Evolutionary conservation across 64 coral and sea anemone species (phyloP).

Genomic region (Montipora capricornis): DNA sequence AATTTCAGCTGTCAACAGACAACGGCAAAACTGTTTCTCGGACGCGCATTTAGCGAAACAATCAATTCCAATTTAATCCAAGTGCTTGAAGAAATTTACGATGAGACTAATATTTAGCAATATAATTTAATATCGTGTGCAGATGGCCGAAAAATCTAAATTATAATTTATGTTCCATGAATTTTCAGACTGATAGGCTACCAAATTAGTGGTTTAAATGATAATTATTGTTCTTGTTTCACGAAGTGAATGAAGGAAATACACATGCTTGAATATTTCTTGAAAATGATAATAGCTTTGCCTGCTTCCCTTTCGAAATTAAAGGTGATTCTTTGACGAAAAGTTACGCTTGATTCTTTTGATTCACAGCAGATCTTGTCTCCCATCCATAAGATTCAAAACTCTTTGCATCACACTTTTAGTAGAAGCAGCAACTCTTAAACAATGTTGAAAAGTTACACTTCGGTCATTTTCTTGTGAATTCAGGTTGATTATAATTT

Average conservation of each 20-base stretch:
- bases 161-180: not conserved
- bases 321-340: not conserved
- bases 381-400: not conserved
- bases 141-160: not conserved
- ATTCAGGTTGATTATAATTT: constrained; percentile 18
- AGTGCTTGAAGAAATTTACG: not conserved
- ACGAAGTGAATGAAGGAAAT: not conserved
- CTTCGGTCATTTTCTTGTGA: constrained; percentile 20
- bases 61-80: not conserved
- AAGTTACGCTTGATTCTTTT: not conserved
- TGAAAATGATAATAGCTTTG: not conserved
- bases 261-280: not conserved
- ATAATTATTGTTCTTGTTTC: not conserved
- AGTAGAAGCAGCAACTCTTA: not conserved
- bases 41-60: not conserved
- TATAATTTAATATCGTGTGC: constrained; percentile 10
- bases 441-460: not conserved
- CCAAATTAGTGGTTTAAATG: not conserved
- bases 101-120: constrained; percentile 3
- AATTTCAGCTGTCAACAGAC: not conserved
- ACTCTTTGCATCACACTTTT: not conserved
- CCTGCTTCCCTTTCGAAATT: not conserved
- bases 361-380: not conserved
- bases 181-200: not conserved
- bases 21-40: not conserved